Evolutionary conservation across 1,140 invertebrate species (phyloP).

Genomic region (Lepidostoma basale): DNA sequence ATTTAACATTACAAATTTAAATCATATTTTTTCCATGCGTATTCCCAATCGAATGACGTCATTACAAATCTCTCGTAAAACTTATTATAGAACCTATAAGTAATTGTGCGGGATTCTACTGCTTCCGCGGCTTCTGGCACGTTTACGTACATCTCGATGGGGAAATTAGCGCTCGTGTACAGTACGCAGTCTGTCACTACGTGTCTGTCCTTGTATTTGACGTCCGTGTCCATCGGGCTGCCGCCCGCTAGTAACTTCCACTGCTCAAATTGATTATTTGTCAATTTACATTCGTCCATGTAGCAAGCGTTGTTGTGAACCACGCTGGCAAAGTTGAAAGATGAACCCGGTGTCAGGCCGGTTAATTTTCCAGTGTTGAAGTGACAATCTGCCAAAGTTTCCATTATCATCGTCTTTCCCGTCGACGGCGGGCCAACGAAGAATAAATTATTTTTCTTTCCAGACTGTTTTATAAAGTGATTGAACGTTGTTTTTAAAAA

Average conservation of each 20-base stretch:
- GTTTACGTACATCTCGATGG: background rate
- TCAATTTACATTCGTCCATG: slow-evolving; percentile 50
- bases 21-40: no score
- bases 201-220: slow-evolving; percentile 47
- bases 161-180: background rate
- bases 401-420: no score
- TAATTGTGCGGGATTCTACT: background rate
- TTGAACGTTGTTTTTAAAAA: no score
- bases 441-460: slow-evolving; percentile 8
- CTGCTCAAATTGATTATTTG: slow-evolving; percentile 51
- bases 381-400: background rate
- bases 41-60: no score
- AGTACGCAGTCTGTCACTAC: slow-evolving; percentile 23
- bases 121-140: background rate
- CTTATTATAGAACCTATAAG: no score
- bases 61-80: no score
- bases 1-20: no score
- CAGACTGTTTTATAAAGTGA: no score
- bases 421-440: background rate
- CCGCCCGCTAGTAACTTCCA: slow-evolving; percentile 47
- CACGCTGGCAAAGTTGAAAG: slow-evolving; percentile 45
- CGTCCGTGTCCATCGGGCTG: slow-evolving; percentile 44
- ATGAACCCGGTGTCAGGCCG: slow-evolving; percentile 14
- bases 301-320: slow-evolving; percentile 48
- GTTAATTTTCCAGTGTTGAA: background rate